phyloP scores from a whole-genome alignment of 2,888 invertebrate species.

The Petrolisthes manimaculis region DNA sequence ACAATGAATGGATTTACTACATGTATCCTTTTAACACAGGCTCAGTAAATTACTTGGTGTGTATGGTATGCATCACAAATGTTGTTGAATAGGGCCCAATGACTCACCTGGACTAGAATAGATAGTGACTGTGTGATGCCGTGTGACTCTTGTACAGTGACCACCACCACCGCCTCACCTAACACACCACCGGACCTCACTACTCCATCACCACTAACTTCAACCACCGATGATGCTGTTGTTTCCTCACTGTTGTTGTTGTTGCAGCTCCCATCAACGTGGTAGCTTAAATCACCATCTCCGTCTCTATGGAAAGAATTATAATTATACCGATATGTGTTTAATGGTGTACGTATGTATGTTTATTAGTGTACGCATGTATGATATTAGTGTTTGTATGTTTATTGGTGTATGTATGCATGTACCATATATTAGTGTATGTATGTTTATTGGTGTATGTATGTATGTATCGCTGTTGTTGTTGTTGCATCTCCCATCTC shows the following conservation, averaged over 20 bases:
- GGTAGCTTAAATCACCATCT: conserved; percentile 34
- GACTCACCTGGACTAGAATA: conserved; percentile 59
- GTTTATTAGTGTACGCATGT: no score
- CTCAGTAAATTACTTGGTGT: no score
- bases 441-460: no score
- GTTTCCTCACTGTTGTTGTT: conserved; percentile 1
- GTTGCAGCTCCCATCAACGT: conserved; percentile 22
- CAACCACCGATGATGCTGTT: conserved; percentile 20
- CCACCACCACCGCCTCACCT: conserved; percentile 58
- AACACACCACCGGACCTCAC: conserved; percentile 43
- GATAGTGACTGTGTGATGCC: conserved; percentile 56
- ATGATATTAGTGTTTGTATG: no score
- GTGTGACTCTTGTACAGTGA: conserved; percentile 50
- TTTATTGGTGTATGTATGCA: no score
- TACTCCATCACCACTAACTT: conserved; percentile 39
- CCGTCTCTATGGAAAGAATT: conserved; percentile 29
- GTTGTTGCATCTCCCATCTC: no score
- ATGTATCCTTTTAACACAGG: no score
- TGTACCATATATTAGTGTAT: no score
- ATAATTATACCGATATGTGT: not conserved
- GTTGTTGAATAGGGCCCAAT: not conserved
- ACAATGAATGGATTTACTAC: not conserved
- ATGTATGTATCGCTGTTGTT: no score
- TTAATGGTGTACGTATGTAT: no score
- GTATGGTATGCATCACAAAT: not conserved